Base-by-base conservation (phyloP, 2,113 vertebrate species). In the Madoqua kirkii region DNA sequence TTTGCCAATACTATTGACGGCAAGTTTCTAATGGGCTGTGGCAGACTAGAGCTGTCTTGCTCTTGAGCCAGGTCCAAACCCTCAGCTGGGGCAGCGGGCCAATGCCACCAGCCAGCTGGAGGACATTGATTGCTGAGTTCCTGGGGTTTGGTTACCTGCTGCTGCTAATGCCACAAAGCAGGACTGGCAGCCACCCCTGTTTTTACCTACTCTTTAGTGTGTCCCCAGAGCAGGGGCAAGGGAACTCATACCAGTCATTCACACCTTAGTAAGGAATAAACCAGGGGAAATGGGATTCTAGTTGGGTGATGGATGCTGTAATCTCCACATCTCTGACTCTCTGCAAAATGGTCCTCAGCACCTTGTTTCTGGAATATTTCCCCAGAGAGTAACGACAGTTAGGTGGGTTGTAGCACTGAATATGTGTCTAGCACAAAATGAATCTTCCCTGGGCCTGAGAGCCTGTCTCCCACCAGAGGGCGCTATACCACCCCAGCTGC, bases 391-490 rank as follows among this genome's bases (percentile, higher is more conserved):
- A 81, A 33, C 1, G 50, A 52, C 45, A 19, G 1, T 8, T 8
- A 25, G 14, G 27, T 36, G 7, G 21, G 21, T 62, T 23, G 76
- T 33, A 45, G 8, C n/a, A 2, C 40, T 3, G 71, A 76, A 2
- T 23, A 71, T 43, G 2, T 3, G 36, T 62, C 48, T 19, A 3
- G 27, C 29, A 2, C 14, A 12, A 57, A 89, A 43, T 1, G 0
- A 54, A 7, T 23, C 36, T 13, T 31, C 50, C 40, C 6, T 1
- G 54, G 59, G 57, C 31, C 67, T 31, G 89, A 6, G 13, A 87
- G 43, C 10, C 15, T 0, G 1, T 1, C 0, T 16, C 14, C 87
- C 96, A 92, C 95, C 55, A 98, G 97, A 84, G 94, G 81, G 94
- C 64, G 43, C 81, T 88, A 50, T 43, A 48, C 9, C 76, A 21